Base-by-base conservation (phyloP, 2,888 invertebrate species). In the Agrochola litura region DNA sequence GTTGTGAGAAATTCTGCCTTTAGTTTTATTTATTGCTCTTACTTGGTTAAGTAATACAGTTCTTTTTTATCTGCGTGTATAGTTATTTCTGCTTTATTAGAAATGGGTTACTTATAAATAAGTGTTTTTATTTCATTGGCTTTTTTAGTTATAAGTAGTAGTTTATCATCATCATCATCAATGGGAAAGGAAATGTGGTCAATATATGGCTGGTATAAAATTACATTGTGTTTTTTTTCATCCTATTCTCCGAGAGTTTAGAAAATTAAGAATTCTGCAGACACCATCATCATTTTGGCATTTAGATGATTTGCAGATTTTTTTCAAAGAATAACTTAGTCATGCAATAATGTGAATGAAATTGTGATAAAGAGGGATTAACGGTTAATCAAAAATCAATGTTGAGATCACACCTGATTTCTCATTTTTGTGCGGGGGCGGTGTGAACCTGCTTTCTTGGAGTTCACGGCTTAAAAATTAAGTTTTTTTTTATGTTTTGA, bases 1-100 rank as follows among this genome's bases (percentile, higher is more conserved):
- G 81, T 82, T 88, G 77, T 79, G 76, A 83, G 85, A 82, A 85
- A 77, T 78, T 82, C 72, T 86, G 69, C 71, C 79, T 81, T 81
- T 78, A 71, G 22, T 73, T 76, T 87, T 66, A 80, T 87, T 86
- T 84, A 86, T 84, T 79, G 75, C 79, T 67, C 43, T 58, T 19
- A 73, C 56, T 73, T 69, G 56, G 79, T 86, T 73, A 61, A 70
- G 72, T 85, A 78, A 85, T 68, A 74, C 6, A 12, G 56, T 60
- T 64, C 19, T 80, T 49, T 71, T 64, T 58, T 61, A 41, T 52
- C 56, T 37, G 14, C 30, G 19, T 16, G 22, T 56, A 46, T 49
- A 30, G 22, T 73, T 0, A 14, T 60, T 73, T 69, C 30, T 70
- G 58, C 41, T 56, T 22, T 49, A 49, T n/a, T 71, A 30, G 30